phyloP scores from a whole-genome alignment of 1,140 invertebrate species.

The Rhyacophila brunnea region DNA sequence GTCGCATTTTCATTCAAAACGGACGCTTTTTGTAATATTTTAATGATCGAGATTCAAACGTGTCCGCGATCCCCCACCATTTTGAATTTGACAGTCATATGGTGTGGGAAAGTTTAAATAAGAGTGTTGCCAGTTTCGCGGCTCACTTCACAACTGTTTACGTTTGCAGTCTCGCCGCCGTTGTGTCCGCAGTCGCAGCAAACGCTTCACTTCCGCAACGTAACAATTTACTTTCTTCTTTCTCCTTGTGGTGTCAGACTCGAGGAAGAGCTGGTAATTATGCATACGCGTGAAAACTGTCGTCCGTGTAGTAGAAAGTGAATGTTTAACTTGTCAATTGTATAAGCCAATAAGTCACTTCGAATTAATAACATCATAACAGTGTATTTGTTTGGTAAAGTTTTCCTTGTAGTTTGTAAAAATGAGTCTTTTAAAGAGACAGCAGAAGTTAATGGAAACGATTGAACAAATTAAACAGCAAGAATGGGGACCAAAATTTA shows the following conservation, averaged over 20 bases:
- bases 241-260: conserved; percentile 1
- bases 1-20: too few relatives aligned
- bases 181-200: neutral
- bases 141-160: conserved; percentile 20
- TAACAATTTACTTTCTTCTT: conserved; percentile 3
- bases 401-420: neutral
- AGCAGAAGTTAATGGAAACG: conserved; percentile 49
- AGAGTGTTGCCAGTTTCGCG: conserved; percentile 1
- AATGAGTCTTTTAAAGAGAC: conserved; percentile 50
- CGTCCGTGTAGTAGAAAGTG: neutral
- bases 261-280: neutral
- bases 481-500: conserved; percentile 42
- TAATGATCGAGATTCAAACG: too few relatives aligned
- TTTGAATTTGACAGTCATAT: too few relatives aligned
- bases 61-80: too few relatives aligned
- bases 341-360: neutral
- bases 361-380: neutral
- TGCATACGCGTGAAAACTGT: neutral
- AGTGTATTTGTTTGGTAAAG: conserved; percentile 1
- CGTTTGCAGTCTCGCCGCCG: neutral
- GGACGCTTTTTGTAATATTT: too few relatives aligned
- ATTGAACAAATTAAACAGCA: conserved; percentile 49
- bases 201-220: neutral
- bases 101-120: conserved; percentile 32
- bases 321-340: neutral